Conservation (phyloP, 2,113 vertebrate species). For the Ibidorhyncha struthersii region DNA sequence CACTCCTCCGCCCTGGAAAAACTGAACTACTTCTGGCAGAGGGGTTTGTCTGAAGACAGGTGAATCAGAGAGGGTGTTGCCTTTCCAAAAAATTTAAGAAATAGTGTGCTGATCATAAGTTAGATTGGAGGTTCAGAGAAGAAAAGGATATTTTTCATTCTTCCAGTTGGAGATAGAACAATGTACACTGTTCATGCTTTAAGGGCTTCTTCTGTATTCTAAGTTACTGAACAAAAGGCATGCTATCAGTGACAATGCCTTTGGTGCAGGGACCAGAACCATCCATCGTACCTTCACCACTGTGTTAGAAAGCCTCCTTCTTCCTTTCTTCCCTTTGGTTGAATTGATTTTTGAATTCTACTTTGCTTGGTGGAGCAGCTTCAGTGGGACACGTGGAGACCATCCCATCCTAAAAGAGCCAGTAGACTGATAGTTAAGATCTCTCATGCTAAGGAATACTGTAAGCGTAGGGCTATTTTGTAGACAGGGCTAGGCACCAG, state of each 20-base stretch:
- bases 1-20: neutral
- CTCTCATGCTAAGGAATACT: neutral
- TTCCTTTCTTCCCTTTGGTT: neutral
- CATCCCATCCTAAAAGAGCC: neutral
- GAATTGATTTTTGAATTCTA: neutral
- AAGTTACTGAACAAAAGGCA: neutral
- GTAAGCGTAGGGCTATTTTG: neutral
- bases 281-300: neutral
- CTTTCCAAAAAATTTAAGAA: neutral
- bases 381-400: neutral
- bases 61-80: neutral
- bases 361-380: neutral
- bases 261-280: neutral
- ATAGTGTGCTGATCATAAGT: neutral
- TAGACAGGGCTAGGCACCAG: neutral
- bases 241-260: neutral
- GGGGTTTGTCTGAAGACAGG: neutral
- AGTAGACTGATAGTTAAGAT: neutral
- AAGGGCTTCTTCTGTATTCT: neutral
- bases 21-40: neutral
- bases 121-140: neutral
- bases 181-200: neutral
- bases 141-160: neutral
- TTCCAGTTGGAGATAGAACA: neutral
- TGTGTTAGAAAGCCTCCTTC: neutral